These are phyloP conservation scores for Drosophila emarginata DNA, from an alignment of 2,888 invertebrate genomes.

Conservation along the genomic window DNA sequence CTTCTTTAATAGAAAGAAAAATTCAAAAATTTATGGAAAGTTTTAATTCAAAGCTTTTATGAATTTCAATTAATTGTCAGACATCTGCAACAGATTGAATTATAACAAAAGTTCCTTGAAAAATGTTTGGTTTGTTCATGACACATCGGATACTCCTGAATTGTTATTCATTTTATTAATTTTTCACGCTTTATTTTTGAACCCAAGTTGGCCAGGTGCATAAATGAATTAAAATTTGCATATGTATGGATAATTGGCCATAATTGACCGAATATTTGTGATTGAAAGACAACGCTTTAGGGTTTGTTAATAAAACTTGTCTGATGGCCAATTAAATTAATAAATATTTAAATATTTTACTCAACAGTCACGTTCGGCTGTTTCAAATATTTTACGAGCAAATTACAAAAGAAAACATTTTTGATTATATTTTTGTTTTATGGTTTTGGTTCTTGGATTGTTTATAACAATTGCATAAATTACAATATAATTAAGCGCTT, in stretches of 20 bases:
- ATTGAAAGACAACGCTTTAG: constrained; percentile 20
- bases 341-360: constrained; percentile 20
- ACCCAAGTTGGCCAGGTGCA: constrained; percentile 20
- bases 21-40: no score
- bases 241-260: constrained; percentile 50
- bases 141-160: neutral
- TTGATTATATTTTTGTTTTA: constrained; percentile 22
- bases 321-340: constrained; percentile 3
- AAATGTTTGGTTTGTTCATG: neutral
- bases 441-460: constrained; percentile 8
- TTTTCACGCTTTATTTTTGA: constrained; percentile 33
- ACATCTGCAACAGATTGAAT: no score
- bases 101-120: no score
- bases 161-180: constrained; percentile 5
- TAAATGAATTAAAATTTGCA: constrained; percentile 44
- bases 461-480: constrained; percentile 59
- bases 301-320: constrained; percentile 5
- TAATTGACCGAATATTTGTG: constrained; percentile 62
- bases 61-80: no score
- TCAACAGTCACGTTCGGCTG: constrained; percentile 58
- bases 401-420: constrained; percentile 48
- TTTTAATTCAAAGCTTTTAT: neutral
- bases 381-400: constrained; percentile 65
- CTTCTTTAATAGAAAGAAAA: no score
- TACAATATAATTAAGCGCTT: constrained; percentile 75